These are phyloP conservation scores for Polylopha cassiicola DNA, from an alignment of 2,888 invertebrate genomes.

Conservation along the genomic window DNA sequence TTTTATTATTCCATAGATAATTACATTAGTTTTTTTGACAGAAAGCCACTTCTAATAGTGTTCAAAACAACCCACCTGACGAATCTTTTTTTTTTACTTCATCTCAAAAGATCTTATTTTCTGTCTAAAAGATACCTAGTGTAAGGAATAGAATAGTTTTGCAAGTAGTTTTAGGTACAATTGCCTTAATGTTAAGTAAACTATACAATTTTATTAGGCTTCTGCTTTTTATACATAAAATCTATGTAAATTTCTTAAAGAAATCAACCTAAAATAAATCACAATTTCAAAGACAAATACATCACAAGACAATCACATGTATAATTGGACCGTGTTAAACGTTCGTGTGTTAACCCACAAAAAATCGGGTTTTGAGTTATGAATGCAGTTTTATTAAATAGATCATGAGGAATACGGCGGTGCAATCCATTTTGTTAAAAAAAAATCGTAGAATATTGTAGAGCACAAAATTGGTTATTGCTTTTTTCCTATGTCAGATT, in stretches of 20 bases:
- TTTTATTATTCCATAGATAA: neutral
- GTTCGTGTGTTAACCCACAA: no score
- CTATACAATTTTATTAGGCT: constrained; percentile 12
- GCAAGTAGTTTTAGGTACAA: constrained; percentile 8
- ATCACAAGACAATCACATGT: constrained; percentile 21
- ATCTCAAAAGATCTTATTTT: no score
- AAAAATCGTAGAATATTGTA: no score
- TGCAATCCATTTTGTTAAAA: no score
- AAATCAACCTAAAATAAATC: constrained; percentile 1
- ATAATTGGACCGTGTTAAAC: neutral
- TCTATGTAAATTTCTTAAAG: constrained; percentile 1
- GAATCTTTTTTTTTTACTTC: constrained; percentile 16
- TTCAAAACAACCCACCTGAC: constrained; percentile 35
- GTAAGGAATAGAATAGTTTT: constrained; percentile 9
- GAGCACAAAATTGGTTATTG: no score
- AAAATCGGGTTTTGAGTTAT: no score
- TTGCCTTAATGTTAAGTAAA: constrained; percentile 11
- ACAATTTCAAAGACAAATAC: constrained; percentile 17
- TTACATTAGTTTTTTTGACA: neutral
- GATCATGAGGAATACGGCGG: no score
- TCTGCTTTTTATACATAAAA: constrained; percentile 7
- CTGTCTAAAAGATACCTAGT: constrained; percentile 11
- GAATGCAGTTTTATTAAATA: no score
- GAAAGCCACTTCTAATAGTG: constrained; percentile 7
- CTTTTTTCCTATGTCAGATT: no score